Evolutionary conservation across 2,113 vertebrate genomes (phyloP), one percentile per base, ranked within the genome.

Genomic region (Microtus richardsoni): DNA sequence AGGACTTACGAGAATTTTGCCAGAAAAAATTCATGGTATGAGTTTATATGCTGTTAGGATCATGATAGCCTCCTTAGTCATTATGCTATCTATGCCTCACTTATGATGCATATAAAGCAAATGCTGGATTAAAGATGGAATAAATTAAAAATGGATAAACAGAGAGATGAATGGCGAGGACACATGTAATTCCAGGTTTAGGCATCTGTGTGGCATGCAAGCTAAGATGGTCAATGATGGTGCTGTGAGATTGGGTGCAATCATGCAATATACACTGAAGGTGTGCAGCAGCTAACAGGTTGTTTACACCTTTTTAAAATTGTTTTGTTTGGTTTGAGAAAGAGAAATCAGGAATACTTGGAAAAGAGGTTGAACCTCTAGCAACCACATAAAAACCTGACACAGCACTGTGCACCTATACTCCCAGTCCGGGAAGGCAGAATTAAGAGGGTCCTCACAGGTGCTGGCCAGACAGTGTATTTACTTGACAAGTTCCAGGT

Each of bases 141-240:
- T 17, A 41, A 30, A 36, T 26, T 16, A 58, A 6, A 52, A 52
- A 22, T 13, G 5, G 41, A 7, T 13, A 22, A 49, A 68, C 14
- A 3, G 26, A 44, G 26, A 64, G 10, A 44, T 26, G 22, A 44
- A 47, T 12, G 17, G 28, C 21, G 33, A 80, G 17, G 17, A 60
- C 30, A 5, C 39, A 73, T 13, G 5, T 12, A 49, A 71, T n/a
- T 41, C 3, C 24, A 70, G 36, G 86, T 62, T 86, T 16, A 66
- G 82, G 2, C 3, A 16, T 44, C 2, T 39, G 26, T 71, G 28
- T 7, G 33, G 19, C 58, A 22, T 39, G 22, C 24, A 82, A 60
- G n/a, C 11, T 4, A 60, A 4, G 2, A 26, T 2, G 36, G 12
- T 22, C 19, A 60, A 60, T 39, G n/a, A 3, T 4, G 14, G 10